Evolutionary conservation across 1,140 invertebrate genomes (phyloP).

Genomic region (Geopemphigus sp.): DNA sequence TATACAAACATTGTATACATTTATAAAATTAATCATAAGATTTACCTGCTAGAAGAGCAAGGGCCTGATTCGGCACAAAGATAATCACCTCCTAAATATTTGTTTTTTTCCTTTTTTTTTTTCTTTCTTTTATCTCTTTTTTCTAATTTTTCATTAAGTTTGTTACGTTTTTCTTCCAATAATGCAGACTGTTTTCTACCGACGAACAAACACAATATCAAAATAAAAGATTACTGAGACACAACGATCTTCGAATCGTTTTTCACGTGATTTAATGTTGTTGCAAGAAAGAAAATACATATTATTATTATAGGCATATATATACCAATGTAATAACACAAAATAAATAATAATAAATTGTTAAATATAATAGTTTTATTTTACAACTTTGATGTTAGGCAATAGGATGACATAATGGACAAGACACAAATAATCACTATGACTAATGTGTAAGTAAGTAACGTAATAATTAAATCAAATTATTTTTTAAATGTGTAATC

Average conservation of each 20-base stretch:
- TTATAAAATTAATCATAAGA: too few relatives aligned
- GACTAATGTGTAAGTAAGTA: background rate
- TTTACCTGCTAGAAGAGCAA: constrained; percentile 34
- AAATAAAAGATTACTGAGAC: constrained; percentile 2
- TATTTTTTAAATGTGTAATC: background rate
- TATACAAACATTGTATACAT: background rate
- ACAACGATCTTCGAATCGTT: background rate
- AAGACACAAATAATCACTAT: background rate
- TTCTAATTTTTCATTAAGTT: constrained; percentile 70
- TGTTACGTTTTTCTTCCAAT: constrained; percentile 68
- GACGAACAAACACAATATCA: constrained; percentile 50
- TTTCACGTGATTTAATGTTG: background rate
- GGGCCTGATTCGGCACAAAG: constrained; percentile 4
- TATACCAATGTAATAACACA: background rate
- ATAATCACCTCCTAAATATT: constrained; percentile 52
- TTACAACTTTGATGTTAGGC: background rate
- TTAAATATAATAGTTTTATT: constrained; percentile 5
- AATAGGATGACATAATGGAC: background rate
- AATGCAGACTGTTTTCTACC: constrained; percentile 64
- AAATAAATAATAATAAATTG: constrained; percentile 6
- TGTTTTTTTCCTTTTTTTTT: constrained; percentile 66
- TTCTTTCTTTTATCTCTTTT: constrained; percentile 71
- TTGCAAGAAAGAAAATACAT: background rate
- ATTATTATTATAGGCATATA: background rate
- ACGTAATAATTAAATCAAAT: background rate